Conservation (phyloP, 2,888 invertebrate species). For the Eurytoma californica region DNA sequence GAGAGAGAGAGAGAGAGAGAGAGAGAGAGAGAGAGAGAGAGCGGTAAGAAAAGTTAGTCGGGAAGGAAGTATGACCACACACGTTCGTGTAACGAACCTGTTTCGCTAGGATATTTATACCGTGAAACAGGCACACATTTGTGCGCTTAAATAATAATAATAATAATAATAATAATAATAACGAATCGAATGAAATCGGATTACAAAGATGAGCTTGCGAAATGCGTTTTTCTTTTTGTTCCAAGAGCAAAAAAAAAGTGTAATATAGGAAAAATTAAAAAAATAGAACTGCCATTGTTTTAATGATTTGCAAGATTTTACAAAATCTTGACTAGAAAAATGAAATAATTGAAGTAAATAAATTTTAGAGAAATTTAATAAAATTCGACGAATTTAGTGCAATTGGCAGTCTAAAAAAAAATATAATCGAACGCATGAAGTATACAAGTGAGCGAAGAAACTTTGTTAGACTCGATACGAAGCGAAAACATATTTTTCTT, state of each 20-base stretch:
- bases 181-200: slow-evolving; percentile 48
- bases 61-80: slow-evolving; percentile 22
- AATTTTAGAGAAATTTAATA: slow-evolving; percentile 48
- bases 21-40: slow-evolving; percentile 1
- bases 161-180: slow-evolving; percentile 6
- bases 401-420: slow-evolving; percentile 59
- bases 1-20: slow-evolving; percentile 2
- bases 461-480: slow-evolving; percentile 53
- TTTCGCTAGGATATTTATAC: slow-evolving; percentile 36
- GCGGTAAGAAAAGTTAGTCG: slow-evolving; percentile 12
- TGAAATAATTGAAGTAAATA: slow-evolving; percentile 29
- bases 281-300: slow-evolving; percentile 38
- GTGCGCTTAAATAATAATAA: slow-evolving; percentile 45
- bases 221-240: slow-evolving; percentile 47
- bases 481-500: slow-evolving; percentile 63
- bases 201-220: slow-evolving; percentile 46
- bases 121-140: slow-evolving; percentile 45
- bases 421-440: slow-evolving; percentile 25
- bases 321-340: slow-evolving; percentile 46
- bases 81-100: slow-evolving; percentile 46
- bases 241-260: slow-evolving; percentile 46
- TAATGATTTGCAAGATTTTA: slow-evolving; percentile 32
- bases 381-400: slow-evolving; percentile 58
- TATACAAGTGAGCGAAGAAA: slow-evolving; percentile 46
- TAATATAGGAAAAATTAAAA: slow-evolving; percentile 18